These are phyloP conservation scores for Nerophis lumbriciformis DNA, from an alignment of 2,113 vertebrate genomes.

Conservation along the genomic window DNA sequence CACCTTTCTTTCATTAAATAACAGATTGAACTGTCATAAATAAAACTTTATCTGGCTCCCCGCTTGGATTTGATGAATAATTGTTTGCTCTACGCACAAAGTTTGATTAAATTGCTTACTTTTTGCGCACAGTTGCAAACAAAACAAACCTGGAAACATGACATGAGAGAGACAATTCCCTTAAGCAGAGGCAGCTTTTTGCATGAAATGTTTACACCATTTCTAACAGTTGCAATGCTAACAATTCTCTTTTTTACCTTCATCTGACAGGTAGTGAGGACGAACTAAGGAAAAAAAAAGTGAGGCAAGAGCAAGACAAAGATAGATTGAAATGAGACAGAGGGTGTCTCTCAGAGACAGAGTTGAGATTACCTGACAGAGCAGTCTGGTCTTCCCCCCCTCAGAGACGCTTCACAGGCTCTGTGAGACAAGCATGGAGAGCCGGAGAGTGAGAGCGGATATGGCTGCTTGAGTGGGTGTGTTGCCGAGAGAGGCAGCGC, in stretches of 20 bases:
- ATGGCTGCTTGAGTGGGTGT: slow-evolving; percentile 71
- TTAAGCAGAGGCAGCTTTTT: neutral
- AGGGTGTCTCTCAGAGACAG: slow-evolving; percentile 6
- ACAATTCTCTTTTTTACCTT: slow-evolving; percentile 13
- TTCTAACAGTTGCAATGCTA: slow-evolving; percentile 7
- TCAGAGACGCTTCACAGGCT: slow-evolving; percentile 62
- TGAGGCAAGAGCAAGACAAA: neutral
- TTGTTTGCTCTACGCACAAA: neutral
- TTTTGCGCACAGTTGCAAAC: neutral
- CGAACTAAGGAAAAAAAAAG: neutral
- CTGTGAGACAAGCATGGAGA: slow-evolving; percentile 65
- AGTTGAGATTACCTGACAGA: slow-evolving; percentile 65
- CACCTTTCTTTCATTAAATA: no score
- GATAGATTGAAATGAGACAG: slow-evolving; percentile 13
- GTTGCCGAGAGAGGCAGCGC: slow-evolving; percentile 48
- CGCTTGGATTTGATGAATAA: no score
- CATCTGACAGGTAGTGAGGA: slow-evolving; percentile 19
- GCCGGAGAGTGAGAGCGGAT: slow-evolving; percentile 64
- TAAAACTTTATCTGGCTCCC: no score
- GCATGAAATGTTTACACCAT: neutral
- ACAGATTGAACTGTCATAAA: no score
- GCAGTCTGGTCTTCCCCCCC: slow-evolving; percentile 66
- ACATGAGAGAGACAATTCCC: neutral
- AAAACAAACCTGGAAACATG: neutral
- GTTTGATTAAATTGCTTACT: neutral